phyloP scores from a whole-genome alignment of 1,140 invertebrate species.

The Eciton burchellii region DNA sequence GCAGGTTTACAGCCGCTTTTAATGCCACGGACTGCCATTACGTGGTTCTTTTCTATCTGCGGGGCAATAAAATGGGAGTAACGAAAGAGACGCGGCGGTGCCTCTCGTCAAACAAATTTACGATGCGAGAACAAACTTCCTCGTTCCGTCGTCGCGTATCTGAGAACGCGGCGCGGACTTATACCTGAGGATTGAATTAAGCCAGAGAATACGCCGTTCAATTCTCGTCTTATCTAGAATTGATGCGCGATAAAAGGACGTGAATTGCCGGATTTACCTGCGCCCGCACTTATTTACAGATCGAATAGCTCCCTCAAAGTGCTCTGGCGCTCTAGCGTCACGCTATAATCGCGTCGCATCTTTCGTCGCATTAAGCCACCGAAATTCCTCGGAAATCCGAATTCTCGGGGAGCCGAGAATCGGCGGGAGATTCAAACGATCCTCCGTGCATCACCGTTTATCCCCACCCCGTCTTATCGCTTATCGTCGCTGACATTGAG shows the following conservation, averaged over 20 bases:
- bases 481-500: too few relatives aligned
- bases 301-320: neutral
- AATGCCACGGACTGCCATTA: conserved; percentile 40
- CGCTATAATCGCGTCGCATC: neutral
- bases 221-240: conserved; percentile 38
- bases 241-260: conserved; percentile 12
- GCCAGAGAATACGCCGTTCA: neutral
- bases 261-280: conserved; percentile 1
- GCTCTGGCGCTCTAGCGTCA: neutral
- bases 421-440: too few relatives aligned
- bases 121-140: conserved; percentile 51
- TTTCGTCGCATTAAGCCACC: neutral
- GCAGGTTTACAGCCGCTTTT: conserved; percentile 45
- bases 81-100: conserved; percentile 6
- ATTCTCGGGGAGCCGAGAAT: too few relatives aligned
- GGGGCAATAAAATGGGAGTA: conserved; percentile 36
- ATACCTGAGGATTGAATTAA: conserved; percentile 33
- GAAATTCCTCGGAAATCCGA: neutral
- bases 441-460: too few relatives aligned
- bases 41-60: conserved; percentile 46
- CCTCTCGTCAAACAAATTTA: conserved; percentile 50
- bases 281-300: neutral
- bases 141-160: conserved; percentile 42
- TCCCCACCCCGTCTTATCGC: too few relatives aligned
- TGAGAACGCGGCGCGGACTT: neutral